Conservation (phyloP, 2,797 vertebrate genomes). For the Spatula versicolor region DNA sequence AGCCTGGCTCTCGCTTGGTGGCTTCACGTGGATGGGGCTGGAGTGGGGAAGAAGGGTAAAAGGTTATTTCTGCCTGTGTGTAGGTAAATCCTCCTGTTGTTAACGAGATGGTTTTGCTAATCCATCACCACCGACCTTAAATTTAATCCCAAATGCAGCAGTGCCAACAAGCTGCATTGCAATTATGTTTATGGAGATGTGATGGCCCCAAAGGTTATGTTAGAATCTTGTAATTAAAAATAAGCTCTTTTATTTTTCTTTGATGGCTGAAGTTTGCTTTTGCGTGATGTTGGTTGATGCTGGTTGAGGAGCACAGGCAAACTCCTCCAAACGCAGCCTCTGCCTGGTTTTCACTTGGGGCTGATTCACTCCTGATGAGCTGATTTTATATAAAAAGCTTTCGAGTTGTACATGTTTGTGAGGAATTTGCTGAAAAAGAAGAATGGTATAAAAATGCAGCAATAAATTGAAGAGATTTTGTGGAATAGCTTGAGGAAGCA, state of each 20-base stretch:
- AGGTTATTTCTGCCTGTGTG: neutral
- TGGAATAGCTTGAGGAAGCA: neutral
- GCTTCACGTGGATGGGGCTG: neutral
- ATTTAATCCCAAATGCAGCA: neutral
- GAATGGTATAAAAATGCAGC: neutral
- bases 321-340: neutral
- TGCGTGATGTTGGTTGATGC: rapidly evolving
- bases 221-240: neutral
- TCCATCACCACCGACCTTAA: neutral
- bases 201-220: neutral
- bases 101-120: neutral
- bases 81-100: neutral
- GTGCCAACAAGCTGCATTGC: rapidly evolving
- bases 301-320: neutral
- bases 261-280: neutral
- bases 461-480: neutral
- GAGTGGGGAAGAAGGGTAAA: neutral
- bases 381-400: neutral
- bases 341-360: neutral
- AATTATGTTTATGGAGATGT: rapidly evolving
- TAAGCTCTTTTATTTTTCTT: neutral
- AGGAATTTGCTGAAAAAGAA: neutral
- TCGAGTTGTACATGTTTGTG: neutral
- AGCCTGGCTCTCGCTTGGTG: neutral
- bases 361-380: neutral